Evolutionary conservation across 2,797 vertebrate genomes (phyloP).

Genomic region (Argyrosomus regius): DNA sequence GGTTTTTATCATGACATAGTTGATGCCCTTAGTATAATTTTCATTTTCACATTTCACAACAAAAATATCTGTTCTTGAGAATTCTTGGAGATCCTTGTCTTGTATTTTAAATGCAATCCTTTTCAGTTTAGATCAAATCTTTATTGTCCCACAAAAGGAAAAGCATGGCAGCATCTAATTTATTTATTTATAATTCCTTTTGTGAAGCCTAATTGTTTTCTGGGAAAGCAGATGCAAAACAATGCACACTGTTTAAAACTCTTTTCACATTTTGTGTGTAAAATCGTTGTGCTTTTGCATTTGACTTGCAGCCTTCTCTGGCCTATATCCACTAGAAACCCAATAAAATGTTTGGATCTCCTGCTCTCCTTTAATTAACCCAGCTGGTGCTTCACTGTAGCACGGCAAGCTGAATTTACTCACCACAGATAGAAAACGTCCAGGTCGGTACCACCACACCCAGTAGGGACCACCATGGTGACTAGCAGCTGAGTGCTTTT

Average conservation of each 20-base stretch:
- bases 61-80: neutral
- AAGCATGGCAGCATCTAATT: neutral
- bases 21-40: neutral
- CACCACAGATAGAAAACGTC: slow-evolving; percentile 43
- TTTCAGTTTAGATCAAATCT: neutral
- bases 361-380: slow-evolving; percentile 40
- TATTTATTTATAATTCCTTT: neutral
- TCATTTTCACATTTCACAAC: neutral
- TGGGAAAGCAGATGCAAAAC: neutral
- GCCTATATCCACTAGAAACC: slow-evolving; percentile 11
- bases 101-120: neutral
- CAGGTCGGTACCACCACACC: slow-evolving; percentile 35
- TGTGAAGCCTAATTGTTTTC: neutral
- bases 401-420: slow-evolving; percentile 27
- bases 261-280: neutral
- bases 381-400: slow-evolving; percentile 26
- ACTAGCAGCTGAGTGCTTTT: slow-evolving; percentile 48
- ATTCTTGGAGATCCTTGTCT: neutral
- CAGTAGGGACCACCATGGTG: slow-evolving; percentile 46
- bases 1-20: neutral
- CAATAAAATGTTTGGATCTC: slow-evolving; percentile 40
- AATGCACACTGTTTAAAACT: neutral
- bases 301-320: neutral
- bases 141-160: neutral
- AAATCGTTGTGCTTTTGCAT: neutral